Evolutionary conservation across 2,797 vertebrate species (phyloP).

Genomic region (Serranus cabrilla): DNA sequence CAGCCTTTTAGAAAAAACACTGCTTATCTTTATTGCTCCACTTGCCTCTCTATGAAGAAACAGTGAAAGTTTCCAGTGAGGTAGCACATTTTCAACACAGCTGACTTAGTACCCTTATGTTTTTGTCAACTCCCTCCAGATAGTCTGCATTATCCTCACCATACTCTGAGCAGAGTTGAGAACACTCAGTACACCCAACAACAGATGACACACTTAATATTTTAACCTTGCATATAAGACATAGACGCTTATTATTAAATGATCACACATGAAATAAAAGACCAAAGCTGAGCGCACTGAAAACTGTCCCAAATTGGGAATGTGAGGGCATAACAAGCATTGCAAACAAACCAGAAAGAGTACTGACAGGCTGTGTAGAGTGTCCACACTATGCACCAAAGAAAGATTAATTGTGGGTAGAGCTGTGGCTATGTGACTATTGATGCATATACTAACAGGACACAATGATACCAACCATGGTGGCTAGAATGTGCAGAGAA

Average conservation of each 20-base stretch:
- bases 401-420: not conserved
- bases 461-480: too few species aligned
- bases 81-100: conserved; percentile 28
- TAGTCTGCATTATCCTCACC: not conserved
- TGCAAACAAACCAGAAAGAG: not conserved
- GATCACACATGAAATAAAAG: too few species aligned
- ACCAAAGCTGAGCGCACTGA: too few species aligned
- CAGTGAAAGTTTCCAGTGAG: conserved; percentile 5
- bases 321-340: not conserved
- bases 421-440: too few species aligned
- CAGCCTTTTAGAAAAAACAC: not conserved
- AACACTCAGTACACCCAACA: not conserved
- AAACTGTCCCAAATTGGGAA: not conserved
- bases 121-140: not conserved
- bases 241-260: not conserved
- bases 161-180: not conserved
- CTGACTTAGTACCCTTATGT: not conserved
- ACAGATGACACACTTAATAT: not conserved
- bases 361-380: not conserved
- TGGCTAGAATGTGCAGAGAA: too few species aligned
- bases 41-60: not conserved
- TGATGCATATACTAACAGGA: too few species aligned
- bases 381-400: conserved; percentile 1
- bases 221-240: not conserved
- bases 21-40: not conserved